Conservation (phyloP, 2,113 vertebrate genomes). For the Ursus arctos region DNA sequence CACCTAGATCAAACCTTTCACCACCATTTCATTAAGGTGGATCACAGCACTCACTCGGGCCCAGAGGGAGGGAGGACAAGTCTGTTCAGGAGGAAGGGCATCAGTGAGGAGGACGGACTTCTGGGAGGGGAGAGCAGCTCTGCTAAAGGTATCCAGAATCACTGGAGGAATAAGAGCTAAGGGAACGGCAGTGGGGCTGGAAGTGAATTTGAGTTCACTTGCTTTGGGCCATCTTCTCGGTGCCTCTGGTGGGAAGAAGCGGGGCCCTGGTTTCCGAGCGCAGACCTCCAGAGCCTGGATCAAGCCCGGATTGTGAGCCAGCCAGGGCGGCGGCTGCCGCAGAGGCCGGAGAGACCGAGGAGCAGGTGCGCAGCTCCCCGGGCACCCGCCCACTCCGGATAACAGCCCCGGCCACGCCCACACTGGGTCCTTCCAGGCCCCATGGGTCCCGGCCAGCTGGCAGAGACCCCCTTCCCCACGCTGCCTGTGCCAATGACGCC, state of each 20-base stretch:
- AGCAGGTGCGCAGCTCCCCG: conserved; percentile 41
- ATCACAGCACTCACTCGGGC: neutral
- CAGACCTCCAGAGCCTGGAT: neutral
- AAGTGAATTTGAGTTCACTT: neutral
- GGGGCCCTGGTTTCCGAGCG: neutral
- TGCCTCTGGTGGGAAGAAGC: neutral
- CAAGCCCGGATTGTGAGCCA: fast-evolving
- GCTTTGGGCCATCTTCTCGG: too few relatives aligned
- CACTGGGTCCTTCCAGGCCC: neutral
- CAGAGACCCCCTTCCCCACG: neutral
- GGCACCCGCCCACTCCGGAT: too few relatives aligned
- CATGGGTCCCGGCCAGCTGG: neutral
- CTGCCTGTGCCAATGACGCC: neutral
- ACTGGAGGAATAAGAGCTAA: neutral
- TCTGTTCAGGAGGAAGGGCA: neutral
- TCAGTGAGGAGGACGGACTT: neutral
- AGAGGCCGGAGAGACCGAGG: fast-evolving
- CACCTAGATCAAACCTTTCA: neutral
- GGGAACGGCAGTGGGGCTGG: neutral
- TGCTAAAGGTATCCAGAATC: neutral
- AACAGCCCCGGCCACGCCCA: conserved; percentile 4
- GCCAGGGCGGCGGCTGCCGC: neutral
- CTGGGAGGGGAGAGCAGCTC: neutral
- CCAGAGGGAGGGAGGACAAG: neutral
- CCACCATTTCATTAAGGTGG: neutral